A percentile compares a stretch with the other conserved stretches of the same genome.
phyloP scores from a whole-genome alignment of 2,113 vertebrate genomes.

The Crotalus viridis region DNA sequence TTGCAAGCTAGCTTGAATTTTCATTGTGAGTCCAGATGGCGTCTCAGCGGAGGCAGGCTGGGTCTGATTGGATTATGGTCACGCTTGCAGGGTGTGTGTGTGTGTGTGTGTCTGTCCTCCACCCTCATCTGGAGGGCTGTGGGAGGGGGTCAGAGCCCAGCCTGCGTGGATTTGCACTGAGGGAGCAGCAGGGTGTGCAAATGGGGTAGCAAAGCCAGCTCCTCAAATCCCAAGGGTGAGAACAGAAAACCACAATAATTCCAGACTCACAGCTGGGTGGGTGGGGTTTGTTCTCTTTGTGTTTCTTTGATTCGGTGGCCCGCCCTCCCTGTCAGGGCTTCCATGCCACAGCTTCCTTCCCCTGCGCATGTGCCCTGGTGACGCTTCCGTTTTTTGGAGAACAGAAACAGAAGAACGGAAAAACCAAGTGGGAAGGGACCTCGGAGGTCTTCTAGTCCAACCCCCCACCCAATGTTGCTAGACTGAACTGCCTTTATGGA shows the following conservation, averaged over 20 bases:
- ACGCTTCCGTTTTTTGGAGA: neutral
- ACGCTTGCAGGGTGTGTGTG: neutral
- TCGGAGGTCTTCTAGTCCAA: neutral
- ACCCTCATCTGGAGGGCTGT: neutral
- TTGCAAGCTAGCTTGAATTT: neutral
- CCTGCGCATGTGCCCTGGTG: neutral
- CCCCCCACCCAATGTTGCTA: too few relatives aligned
- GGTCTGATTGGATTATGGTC: neutral
- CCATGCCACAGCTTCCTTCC: neutral
- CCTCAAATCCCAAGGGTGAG: neutral
- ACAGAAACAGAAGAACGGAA: neutral
- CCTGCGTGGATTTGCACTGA: neutral
- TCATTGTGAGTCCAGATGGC: neutral
- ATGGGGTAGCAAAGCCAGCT: neutral
- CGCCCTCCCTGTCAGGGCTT: neutral
- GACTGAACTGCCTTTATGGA: neutral
- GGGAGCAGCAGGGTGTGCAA: neutral
- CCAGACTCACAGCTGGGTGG: neutral
- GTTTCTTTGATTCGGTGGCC: neutral
- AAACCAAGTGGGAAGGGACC: neutral
- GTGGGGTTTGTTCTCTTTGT: neutral
- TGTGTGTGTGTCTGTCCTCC: neutral
- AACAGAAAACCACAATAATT: neutral
- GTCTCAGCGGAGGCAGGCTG: neutral
- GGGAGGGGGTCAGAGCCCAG: neutral